Evolutionary conservation across 1,140 invertebrate species (phyloP).

Genomic region (Notospermus geniculatus): DNA sequence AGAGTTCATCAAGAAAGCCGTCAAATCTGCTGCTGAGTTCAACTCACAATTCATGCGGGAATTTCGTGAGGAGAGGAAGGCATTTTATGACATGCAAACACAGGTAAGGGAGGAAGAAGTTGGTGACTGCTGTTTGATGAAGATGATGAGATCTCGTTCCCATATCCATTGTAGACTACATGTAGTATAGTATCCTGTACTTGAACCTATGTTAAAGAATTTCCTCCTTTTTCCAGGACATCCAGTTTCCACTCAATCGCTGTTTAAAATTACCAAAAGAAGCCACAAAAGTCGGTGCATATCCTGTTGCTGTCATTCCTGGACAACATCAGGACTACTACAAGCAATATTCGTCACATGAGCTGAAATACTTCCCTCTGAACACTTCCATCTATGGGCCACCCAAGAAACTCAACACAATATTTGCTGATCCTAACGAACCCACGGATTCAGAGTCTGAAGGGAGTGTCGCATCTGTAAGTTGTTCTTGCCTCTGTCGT

Average conservation of each 20-base stretch:
- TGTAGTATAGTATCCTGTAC: no score
- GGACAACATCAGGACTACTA: conserved; percentile 91
- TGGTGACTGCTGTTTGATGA: no score
- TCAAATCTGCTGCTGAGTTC: conserved; percentile 83
- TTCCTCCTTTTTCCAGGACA: conserved; percentile 30
- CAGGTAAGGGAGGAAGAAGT: conserved; percentile 36
- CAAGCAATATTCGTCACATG: conserved; percentile 63
- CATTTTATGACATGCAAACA: conserved; percentile 60
- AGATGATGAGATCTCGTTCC: no score
- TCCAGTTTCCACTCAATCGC: conserved; percentile 66
- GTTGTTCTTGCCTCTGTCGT: no score
- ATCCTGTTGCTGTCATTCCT: conserved; percentile 86
- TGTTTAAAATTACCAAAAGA: conserved; percentile 54
- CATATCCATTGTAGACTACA: no score
- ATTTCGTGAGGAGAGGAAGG: conserved; percentile 65
- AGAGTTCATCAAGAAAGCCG: conserved; percentile 78
- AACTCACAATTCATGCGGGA: conserved; percentile 81
- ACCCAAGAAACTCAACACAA: conserved; percentile 55
- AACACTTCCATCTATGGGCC: conserved; percentile 85
- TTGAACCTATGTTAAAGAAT: neutral
- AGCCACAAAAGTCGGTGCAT: conserved; percentile 66
- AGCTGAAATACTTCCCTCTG: conserved; percentile 79
- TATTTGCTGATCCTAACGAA: conserved; percentile 5
- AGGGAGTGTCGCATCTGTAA: conserved; percentile 9
- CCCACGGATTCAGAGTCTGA: conserved; percentile 6